phyloP scores from a whole-genome alignment of 2,113 vertebrate species.

The Ivindomyrus marchei region DNA sequence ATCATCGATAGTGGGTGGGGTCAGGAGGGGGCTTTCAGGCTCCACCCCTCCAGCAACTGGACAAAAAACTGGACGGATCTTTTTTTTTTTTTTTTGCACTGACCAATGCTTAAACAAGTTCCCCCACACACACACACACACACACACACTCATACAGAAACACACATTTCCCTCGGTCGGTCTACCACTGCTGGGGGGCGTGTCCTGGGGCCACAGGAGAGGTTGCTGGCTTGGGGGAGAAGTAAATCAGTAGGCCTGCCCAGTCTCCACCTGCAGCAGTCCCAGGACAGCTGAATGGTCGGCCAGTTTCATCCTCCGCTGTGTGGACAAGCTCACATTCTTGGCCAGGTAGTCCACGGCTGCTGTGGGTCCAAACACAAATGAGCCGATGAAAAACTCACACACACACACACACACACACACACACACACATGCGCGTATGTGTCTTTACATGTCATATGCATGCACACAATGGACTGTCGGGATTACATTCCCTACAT shows the following conservation, averaged over 20 bases:
- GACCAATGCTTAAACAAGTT: neutral
- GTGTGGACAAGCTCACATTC: constrained; percentile 94
- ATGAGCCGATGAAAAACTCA: constrained; percentile 8
- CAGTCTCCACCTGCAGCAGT: constrained; percentile 95
- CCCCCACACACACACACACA: neutral
- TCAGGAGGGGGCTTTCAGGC: constrained; percentile 7
- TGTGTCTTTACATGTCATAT: neutral
- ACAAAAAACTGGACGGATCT: neutral
- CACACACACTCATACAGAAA: neutral
- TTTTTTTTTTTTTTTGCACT: neutral
- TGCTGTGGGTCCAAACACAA: constrained; percentile 50
- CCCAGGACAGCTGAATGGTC: constrained; percentile 96
- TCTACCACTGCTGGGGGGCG: neutral
- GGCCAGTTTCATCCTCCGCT: constrained; percentile 95
- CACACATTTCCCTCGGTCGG: neutral
- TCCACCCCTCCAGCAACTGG: neutral
- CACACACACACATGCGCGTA: neutral
- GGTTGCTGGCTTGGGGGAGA: neutral
- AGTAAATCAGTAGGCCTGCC: constrained; percentile 81
- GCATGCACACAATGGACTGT: neutral
- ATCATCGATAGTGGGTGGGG: neutral
- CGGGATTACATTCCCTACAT: neutral
- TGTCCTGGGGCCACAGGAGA: neutral
- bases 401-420: neutral
- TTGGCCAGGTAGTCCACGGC: constrained; percentile 98